These are phyloP conservation scores for Drosophila falleni DNA, from an alignment of 2,888 invertebrate species.

Conservation along the genomic window DNA sequence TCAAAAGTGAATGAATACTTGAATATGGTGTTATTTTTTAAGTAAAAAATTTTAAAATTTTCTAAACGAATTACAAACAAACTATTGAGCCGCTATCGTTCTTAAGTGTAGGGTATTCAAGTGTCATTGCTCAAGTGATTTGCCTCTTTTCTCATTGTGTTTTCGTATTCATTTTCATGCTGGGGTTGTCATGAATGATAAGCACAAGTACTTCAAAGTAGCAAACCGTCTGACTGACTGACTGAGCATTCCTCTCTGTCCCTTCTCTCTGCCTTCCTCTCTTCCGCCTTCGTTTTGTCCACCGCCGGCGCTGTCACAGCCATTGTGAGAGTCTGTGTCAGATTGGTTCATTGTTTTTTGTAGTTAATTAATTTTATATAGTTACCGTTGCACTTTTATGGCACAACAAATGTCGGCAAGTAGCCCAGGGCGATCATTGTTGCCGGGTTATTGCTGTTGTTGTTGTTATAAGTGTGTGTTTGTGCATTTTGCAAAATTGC, in stretches of 20 bases:
- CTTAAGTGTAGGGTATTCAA: constrained; percentile 6
- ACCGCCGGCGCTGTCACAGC: constrained; percentile 12
- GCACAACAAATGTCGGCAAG: constrained; percentile 44
- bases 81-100: background rate
- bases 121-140: background rate
- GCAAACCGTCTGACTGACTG: constrained; percentile 11
- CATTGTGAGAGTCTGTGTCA: constrained; percentile 41
- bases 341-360: constrained; percentile 64
- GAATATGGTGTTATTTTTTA: background rate
- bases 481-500: constrained; percentile 50
- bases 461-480: constrained; percentile 32
- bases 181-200: constrained; percentile 60
- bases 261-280: too few species aligned
- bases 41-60: background rate
- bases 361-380: constrained; percentile 75
- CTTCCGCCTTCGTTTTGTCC: background rate
- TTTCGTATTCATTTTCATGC: constrained; percentile 42
- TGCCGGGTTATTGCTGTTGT: constrained; percentile 18
- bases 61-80: background rate
- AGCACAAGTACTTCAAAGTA: constrained; percentile 57
- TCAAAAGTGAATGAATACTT: background rate
- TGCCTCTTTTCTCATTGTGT: constrained; percentile 4
- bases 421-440: constrained; percentile 32
- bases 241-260: constrained; percentile 1
- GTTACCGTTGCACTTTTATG: constrained; percentile 72